Evolutionary conservation across 2,113 vertebrate species (phyloP), one percentile per base, ranked within the genome.

Genomic region (Scatophagus argus): DNA sequence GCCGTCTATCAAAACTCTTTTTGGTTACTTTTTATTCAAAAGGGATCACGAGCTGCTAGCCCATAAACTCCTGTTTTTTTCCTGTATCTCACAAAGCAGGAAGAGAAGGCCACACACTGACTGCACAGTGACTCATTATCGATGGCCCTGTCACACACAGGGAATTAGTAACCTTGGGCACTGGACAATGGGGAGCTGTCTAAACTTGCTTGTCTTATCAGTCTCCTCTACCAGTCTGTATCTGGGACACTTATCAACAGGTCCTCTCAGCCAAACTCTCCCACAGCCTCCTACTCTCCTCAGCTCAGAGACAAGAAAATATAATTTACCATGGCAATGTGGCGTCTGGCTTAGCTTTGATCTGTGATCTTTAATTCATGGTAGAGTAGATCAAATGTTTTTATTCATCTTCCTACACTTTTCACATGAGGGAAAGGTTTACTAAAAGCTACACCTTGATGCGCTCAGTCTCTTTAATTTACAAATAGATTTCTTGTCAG

Each of bases 161-260:
- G 81, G 87, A 89, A 88, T 92, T 91, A 92, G 66, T 55, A 51
- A 90, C 87, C 90, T 91, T 87, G 91, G 52, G 81, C 65, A 41
- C 51, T n/a, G 86, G 90, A 94, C 92, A 94, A 93, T 91, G 84
- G 88, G 78, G 54, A 84, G 84, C 77, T 94, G 92, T 92, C 72
- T 91, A 27, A 75, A 52, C 71, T 36, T 44, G 79, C 85, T 52
- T 27, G 39, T 89, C 78, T 87, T 90, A 90, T 91, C 87, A 69
- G 74, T 56, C 76, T 82, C 49, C 79, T 82, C 32, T 56, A 34
- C 27, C 49, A 58, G 43, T 81, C 63, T 55, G 70, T 78, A 86
- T 82, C 77, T 74, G 62, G 75, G 68, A 71, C 85, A 85, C 63
- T 76, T 87, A 87, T 89, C 87, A 82, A 73, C 64, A 80, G 73